Conservation (phyloP, 2,888 invertebrate genomes). For the Epirrita christyi region DNA sequence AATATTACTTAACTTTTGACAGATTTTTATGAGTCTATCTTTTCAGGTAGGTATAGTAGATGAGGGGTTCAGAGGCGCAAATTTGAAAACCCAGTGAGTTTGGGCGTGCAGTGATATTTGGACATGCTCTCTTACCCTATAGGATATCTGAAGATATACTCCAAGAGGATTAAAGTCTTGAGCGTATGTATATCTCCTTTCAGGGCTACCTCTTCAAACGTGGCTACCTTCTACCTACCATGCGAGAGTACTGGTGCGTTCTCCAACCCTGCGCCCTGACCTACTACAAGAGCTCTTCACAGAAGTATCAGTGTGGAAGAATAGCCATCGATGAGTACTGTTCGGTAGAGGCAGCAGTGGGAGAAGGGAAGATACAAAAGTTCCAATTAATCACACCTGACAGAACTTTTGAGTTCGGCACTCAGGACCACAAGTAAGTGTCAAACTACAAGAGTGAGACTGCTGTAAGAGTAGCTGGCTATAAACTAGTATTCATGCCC, state of each 20-base stretch:
- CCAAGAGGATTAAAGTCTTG: no score
- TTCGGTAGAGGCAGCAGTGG: slow-evolving; percentile 86
- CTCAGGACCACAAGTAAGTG: slow-evolving; percentile 88
- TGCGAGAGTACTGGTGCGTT: slow-evolving; percentile 93
- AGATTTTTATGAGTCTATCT: no score
- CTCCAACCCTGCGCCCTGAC: slow-evolving; percentile 89
- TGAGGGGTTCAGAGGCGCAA: no score
- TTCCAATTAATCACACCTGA: slow-evolving; percentile 89
- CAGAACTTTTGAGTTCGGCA: slow-evolving; percentile 89
- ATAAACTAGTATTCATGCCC: no score
- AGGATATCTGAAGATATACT: no score
- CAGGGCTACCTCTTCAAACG: slow-evolving; percentile 90
- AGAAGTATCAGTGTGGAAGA: slow-evolving; percentile 88
- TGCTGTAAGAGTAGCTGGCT: no score
- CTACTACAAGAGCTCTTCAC: slow-evolving; percentile 89
- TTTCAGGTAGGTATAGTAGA: no score
- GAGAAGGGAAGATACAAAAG: slow-evolving; percentile 84
- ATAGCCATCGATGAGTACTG: slow-evolving; percentile 87
- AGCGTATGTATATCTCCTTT: slow-evolving; percentile 32
- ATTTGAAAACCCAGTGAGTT: no score
- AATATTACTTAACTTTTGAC: no score
- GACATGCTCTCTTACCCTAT: no score
- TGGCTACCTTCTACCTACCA: slow-evolving; percentile 90
- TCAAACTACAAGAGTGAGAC: not conserved
- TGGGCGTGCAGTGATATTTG: no score